Evolutionary conservation across 2,797 vertebrate genomes (phyloP), one percentile per base, ranked within the genome.

Genomic region (Aselliscus stoliczkanus): DNA sequence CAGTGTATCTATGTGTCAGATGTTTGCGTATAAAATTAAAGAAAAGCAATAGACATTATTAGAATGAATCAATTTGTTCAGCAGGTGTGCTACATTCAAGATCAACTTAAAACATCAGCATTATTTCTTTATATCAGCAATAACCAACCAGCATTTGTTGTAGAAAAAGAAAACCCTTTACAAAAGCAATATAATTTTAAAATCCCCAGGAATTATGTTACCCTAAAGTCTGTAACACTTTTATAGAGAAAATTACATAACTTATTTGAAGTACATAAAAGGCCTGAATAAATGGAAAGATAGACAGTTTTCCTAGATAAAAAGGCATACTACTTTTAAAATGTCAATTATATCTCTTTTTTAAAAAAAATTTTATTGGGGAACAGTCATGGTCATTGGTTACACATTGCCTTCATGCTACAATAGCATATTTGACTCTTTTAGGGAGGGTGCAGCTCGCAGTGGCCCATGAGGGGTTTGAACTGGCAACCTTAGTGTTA

Each of bases 11-110:
- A 29, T 67, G 29, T 90, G 67, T 75, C 50, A 90, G 18, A 67
- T 86, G 80, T 81, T 81, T 75, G 50, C 50, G 25, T 52, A 81
- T 67, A 69, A 93, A 86, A 85, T 73, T 82, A 58, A 84, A 84
- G 39, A 80, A 80, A 95, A 80, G 44, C n/a, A 73, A 42, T 80
- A 75, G 84, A 93, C 70, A 93, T 86, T 37, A 72, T 52, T 93
- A 80, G 65, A 93, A 75, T 8, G 1, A 84, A 84, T 83, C 18
- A 54, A 13, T 44, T 81, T 39, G n/a, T 85, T 90, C 34, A 81
- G 34, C 34, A 86, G 29, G 15, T 75, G 15, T 90, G 60, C 27
- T 65, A 34, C 85, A 75, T 64, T 90, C 52, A 90, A 56, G 20
- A 82, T 82, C 50, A 91, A 77, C 76, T 52, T 88, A 86, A 94